Conservation (phyloP, 92 coral and sea anemone genomes). For the Epizoanthus scotinus region DNA sequence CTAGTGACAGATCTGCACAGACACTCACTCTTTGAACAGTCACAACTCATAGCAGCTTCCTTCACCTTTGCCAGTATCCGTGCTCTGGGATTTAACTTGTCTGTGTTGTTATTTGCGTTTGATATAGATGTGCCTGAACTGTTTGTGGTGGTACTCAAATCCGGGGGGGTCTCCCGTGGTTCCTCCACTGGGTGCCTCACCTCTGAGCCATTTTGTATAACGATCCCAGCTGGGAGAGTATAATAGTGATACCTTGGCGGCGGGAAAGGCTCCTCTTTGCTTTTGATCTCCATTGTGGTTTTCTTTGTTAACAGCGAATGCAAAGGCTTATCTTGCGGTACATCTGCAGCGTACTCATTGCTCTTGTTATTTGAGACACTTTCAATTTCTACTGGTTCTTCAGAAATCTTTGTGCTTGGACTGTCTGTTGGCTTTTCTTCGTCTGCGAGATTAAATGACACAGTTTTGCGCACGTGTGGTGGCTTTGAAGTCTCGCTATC, state of each 20-base stretch:
- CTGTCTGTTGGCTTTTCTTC: not conserved
- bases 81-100: constrained; percentile 42
- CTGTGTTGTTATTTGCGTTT: constrained; percentile 9
- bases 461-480: constrained; percentile 24
- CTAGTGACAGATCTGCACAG: constrained; percentile 76
- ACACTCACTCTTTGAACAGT: constrained; percentile 64
- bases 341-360: not conserved
- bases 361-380: not conserved
- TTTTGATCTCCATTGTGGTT: not conserved
- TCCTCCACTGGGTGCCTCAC: constrained; percentile 46
- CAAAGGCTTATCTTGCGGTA: not conserved
- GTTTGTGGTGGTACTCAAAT: not conserved
- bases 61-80: constrained; percentile 70
- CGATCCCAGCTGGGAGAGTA: constrained; percentile 56
- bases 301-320: not conserved
- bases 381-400: not conserved
- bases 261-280: constrained; percentile 3
- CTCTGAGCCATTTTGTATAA: constrained; percentile 84
- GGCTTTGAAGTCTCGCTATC: constrained; percentile 2
- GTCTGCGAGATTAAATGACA: constrained; percentile 33
- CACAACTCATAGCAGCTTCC: constrained; percentile 58
- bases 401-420: not conserved
- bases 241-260: constrained; percentile 27
- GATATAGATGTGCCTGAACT: not conserved
- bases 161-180: constrained; percentile 30